Evolutionary conservation across 2,888 invertebrate genomes (phyloP).

Genomic region (Cybosia mesomella): DNA sequence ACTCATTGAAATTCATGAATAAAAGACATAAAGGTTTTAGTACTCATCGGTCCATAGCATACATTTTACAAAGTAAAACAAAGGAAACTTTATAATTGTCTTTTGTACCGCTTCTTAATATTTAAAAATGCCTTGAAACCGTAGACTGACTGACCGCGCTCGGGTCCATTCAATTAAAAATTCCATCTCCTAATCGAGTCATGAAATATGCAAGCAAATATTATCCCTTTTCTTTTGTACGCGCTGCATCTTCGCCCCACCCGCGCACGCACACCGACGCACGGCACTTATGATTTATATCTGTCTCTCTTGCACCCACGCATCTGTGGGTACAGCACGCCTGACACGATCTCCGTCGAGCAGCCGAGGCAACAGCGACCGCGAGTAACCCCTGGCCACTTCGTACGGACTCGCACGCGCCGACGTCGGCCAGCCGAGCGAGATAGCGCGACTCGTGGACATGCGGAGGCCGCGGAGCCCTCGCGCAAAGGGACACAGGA

Average conservation of each 20-base stretch:
- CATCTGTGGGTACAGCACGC: constrained; percentile 58
- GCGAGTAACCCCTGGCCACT: constrained; percentile 87
- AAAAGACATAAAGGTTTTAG: constrained; percentile 20
- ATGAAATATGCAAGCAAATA: constrained; percentile 87
- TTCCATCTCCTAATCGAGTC: constrained; percentile 87
- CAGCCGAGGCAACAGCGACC: constrained; percentile 83
- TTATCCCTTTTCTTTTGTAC: constrained; percentile 87
- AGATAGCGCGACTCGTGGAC: constrained; percentile 82
- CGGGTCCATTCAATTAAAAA: constrained; percentile 85
- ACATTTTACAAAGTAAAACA: constrained; percentile 35
- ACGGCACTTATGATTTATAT: constrained; percentile 79
- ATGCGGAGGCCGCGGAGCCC: constrained; percentile 83
- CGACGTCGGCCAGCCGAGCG: constrained; percentile 83
- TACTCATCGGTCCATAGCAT: constrained; percentile 22
- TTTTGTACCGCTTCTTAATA: constrained; percentile 44
- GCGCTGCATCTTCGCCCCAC: constrained; percentile 86
- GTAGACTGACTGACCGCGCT: constrained; percentile 79
- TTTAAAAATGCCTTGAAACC: constrained; percentile 53
- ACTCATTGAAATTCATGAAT: constrained; percentile 17
- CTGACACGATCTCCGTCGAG: constrained; percentile 75
- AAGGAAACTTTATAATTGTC: constrained; percentile 40
- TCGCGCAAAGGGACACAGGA: constrained; percentile 87
- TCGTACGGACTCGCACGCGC: constrained; percentile 86
- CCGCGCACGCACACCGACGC: constrained; percentile 86
- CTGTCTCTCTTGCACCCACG: constrained; percentile 72